Conservation (phyloP, 1,140 invertebrate species). For the Drosophila miranda region DNA sequence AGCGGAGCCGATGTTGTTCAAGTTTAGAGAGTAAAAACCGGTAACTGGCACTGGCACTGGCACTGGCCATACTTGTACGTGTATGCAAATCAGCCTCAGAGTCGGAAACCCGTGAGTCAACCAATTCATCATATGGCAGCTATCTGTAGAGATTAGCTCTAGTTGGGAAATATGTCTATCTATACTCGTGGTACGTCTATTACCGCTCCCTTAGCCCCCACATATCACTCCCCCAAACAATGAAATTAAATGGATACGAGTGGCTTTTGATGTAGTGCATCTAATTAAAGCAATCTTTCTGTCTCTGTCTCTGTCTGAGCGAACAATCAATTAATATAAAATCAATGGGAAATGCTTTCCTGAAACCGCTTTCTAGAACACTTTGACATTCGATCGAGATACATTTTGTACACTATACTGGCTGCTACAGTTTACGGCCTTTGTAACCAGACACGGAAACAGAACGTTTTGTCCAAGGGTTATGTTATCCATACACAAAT, state of each 20-base stretch:
- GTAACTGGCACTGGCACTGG: constrained; percentile 58
- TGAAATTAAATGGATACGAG: constrained; percentile 26
- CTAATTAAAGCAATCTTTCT: constrained; percentile 36
- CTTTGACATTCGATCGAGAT: constrained; percentile 48
- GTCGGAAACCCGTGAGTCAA: constrained; percentile 75
- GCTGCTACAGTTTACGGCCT: constrained; percentile 32
- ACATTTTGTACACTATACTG: constrained; percentile 26
- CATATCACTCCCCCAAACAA: neutral
- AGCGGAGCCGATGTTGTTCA: constrained; percentile 38
- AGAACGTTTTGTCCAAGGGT: constrained; percentile 22
- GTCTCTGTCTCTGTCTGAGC: too few relatives aligned
- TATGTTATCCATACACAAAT: neutral
- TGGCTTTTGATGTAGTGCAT: constrained; percentile 61
- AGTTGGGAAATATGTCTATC: neutral
- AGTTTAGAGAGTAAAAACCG: constrained; percentile 68
- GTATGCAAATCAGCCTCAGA: constrained; percentile 70
- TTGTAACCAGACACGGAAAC: constrained; percentile 46
- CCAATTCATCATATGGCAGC: constrained; percentile 59
- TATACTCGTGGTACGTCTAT: neutral
- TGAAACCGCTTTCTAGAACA: constrained; percentile 33
- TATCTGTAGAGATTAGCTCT: constrained; percentile 16
- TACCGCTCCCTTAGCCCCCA: too few relatives aligned
- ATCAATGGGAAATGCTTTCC: constrained; percentile 25
- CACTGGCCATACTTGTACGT: constrained; percentile 75
- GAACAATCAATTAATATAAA: neutral